Base-by-base conservation (phyloP, 1,140 invertebrate species). In the Leptinotarsa defecta region DNA sequence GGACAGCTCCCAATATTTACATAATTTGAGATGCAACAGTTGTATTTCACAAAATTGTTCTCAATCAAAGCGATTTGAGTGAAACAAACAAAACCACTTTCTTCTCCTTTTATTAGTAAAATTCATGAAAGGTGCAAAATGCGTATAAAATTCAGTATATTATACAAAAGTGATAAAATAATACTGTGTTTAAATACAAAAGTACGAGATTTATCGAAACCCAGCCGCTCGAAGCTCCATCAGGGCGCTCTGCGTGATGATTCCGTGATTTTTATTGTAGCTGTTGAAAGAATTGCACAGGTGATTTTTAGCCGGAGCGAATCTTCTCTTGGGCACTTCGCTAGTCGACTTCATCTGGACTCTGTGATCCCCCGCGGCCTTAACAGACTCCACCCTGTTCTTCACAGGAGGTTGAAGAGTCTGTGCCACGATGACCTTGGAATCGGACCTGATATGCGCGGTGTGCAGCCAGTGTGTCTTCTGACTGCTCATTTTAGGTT, bases 181-280 rank as follows among this genome's bases (percentile, higher is more conserved):
- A 73, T 73, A 73, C 61, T 65, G 61, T 64, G 61, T 65, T 62
- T 65, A 64, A 73, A 48, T 20, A 19, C 20, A 22, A 57, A 62
- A 71, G 13, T 27, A 17, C 24, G 24, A n/a, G 52, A 27, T 64
- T 81, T 82, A 85, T 79, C 83, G 80, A 73, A 84, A 63, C 48
- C 84, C 84, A 24, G 83, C 77, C 48, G 84, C 80, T 71, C 81
- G 82, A 52, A 85, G 76, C 78, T 85, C 84, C 82, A 82, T 83
- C 48, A 86, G 69, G 43, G 85, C 84, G 74, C 82, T 86, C 68
- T 84, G 83, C 17, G 82, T 85, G 63, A 86, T 85, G 49, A 86
- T 83, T 34, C 85, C 85, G 75, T 86, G 83, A 43, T 76, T 81
- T 74, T 81, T 82, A 76, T 84, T 83, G 67, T 82, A 85, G 76